Percentiles rank a stretch among this genome's conserved stretches.
Evolutionary conservation across 2,797 vertebrate species (phyloP).

Genomic region (Sebastes hubbsi): DNA sequence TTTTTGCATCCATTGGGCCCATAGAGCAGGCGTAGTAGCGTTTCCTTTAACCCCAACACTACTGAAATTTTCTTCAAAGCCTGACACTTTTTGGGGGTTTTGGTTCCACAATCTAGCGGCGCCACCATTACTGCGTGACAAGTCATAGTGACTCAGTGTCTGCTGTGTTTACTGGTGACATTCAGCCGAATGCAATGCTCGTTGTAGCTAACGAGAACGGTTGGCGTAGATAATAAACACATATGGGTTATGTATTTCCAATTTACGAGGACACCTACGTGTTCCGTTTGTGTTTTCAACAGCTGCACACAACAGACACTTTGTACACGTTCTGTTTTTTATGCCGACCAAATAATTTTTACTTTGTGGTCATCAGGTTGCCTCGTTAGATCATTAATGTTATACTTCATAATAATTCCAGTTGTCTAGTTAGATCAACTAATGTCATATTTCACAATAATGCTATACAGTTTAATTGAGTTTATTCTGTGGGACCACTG

Average conservation of each 20-base stretch:
- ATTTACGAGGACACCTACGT: too few species aligned
- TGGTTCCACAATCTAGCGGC: accelerated
- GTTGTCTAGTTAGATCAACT: too few species aligned
- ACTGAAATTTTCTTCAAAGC: too few species aligned
- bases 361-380: background rate
- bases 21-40: accelerated
- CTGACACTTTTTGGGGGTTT: accelerated
- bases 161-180: accelerated
- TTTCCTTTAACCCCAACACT: too few species aligned
- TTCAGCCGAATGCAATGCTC: too few species aligned
- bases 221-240: background rate
- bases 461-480: background rate
- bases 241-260: background rate
- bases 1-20: too few species aligned
- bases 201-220: too few species aligned
- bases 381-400: background rate
- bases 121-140: too few species aligned
- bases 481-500: background rate
- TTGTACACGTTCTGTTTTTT: background rate
- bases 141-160: too few species aligned
- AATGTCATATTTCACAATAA: too few species aligned
- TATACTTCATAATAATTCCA: background rate
- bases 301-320: background rate
- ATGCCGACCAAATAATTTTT: background rate
- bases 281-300: too few species aligned